Evolutionary conservation across 1,140 invertebrate species (phyloP).

Genomic region (Geopemphigus sp.): DNA sequence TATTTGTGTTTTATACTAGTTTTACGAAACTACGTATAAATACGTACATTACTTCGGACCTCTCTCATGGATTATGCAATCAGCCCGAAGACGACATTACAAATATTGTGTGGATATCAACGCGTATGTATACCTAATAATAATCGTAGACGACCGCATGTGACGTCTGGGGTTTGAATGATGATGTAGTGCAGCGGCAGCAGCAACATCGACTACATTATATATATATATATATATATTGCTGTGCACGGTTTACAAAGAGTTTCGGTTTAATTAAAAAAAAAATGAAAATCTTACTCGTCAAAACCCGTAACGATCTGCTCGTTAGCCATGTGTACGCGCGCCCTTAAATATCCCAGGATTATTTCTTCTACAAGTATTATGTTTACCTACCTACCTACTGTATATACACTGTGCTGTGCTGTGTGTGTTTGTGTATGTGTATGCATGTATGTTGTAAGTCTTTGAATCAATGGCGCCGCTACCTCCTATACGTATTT

Average conservation of each 20-base stretch:
- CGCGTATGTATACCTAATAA: neutral
- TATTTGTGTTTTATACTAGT: no score
- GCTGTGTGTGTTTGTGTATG: no score
- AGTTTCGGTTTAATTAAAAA: constrained; percentile 37
- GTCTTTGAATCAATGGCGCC: no score
- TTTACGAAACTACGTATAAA: no score
- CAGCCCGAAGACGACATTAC: no score
- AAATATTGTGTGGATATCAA: no score
- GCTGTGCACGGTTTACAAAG: constrained; percentile 12
- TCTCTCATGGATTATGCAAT: no score
- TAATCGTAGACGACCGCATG: neutral
- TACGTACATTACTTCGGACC: no score
- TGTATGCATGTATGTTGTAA: no score
- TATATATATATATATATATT: neutral
- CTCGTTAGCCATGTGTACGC: constrained; percentile 20
- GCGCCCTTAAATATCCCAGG: neutral
- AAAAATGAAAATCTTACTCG: constrained; percentile 29
- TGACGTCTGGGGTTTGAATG: constrained; percentile 31
- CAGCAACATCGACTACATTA: no score
- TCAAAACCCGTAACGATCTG: constrained; percentile 38
- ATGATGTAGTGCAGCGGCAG: neutral
- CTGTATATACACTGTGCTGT: no score
- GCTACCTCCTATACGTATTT: no score
- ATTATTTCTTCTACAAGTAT: neutral
- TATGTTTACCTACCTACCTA: neutral